Evolutionary conservation across 1,140 invertebrate species (phyloP), one percentile per base, ranked within the genome.

Genomic region (Lepeophtheirus salmonis): DNA sequence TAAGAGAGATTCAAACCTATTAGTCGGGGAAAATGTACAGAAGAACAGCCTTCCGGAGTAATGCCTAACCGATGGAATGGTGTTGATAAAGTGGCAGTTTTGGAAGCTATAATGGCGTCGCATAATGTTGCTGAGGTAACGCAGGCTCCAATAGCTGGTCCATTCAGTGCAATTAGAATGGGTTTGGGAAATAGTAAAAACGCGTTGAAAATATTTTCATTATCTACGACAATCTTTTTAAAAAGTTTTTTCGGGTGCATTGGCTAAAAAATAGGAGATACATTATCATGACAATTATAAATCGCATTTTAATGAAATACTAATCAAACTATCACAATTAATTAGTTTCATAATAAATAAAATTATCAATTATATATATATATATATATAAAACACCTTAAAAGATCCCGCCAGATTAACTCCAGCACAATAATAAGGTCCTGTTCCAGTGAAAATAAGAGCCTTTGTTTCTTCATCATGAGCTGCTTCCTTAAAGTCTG

Each of bases 181-280:
- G 59, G 59, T 21, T 61, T 61, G 49, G 59, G 59, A 55, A 61
- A 61, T 6, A 60, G 41, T 17, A 61, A 13, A 16, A 61, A 61
- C 2, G 59, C 51, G 21, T 61, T 25, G 25, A 61, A 61, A 1
- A 61, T 16, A 2, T n/a, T 20, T 17, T 53, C 17, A 55, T 61
- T 61, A 26, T 61, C 50, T n/a, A 13, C 3, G 6, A 16, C n/a
- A 12, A 61, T 61, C 22, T 16, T n/a, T 21, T 23, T 13, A 23
- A 20, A 20, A 14, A 61, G 50, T 12, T 24, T 61, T n/a, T 55
- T 52, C 1, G 59, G 59, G 51, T 52, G 59, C 59, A 61, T 61
- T 21, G 59, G 59, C 16, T 24, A 41, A 41, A 41, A 41, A 41
- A 41, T 41, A 41, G 6, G 6, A 41, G 30, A 41, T 6, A n/a